Evolutionary conservation across 2,888 invertebrate species (phyloP).

Genomic region (Harmothoe impar): DNA sequence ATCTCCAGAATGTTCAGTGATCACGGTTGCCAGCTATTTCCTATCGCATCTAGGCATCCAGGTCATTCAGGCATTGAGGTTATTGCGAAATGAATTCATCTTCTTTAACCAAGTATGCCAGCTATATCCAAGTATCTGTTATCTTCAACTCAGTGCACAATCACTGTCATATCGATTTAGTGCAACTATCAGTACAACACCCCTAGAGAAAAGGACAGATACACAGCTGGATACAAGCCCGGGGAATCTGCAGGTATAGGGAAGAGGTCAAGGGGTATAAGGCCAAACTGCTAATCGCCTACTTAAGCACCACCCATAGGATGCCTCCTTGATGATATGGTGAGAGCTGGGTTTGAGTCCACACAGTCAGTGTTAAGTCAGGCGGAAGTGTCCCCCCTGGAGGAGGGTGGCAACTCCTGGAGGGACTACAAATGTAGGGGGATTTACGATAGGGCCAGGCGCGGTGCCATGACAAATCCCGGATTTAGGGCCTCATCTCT

Average conservation of each 20-base stretch:
- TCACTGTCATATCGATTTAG: no score
- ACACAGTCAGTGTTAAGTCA: not conserved
- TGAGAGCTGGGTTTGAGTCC: not conserved
- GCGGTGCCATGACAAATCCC: constrained; percentile 13
- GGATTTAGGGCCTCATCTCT: constrained; percentile 23
- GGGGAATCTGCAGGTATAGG: not conserved
- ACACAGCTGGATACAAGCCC: not conserved
- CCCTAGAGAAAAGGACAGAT: no score
- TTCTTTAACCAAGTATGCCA: no score
- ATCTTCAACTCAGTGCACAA: no score
- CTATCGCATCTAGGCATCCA: no score
- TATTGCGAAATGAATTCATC: no score
- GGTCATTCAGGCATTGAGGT: no score
- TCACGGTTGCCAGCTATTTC: no score
- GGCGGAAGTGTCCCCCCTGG: not conserved
- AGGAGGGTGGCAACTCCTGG: not conserved
- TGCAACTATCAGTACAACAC: no score
- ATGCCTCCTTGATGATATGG: not conserved
- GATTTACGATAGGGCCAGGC: not conserved
- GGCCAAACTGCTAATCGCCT: not conserved
- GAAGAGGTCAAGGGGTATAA: not conserved
- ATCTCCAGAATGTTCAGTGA: no score
- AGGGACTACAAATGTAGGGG: not conserved
- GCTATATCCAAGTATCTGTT: no score
- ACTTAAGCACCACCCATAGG: not conserved